phyloP scores from a whole-genome alignment of 2,797 vertebrate species.

The Corythornis leucogaster region DNA sequence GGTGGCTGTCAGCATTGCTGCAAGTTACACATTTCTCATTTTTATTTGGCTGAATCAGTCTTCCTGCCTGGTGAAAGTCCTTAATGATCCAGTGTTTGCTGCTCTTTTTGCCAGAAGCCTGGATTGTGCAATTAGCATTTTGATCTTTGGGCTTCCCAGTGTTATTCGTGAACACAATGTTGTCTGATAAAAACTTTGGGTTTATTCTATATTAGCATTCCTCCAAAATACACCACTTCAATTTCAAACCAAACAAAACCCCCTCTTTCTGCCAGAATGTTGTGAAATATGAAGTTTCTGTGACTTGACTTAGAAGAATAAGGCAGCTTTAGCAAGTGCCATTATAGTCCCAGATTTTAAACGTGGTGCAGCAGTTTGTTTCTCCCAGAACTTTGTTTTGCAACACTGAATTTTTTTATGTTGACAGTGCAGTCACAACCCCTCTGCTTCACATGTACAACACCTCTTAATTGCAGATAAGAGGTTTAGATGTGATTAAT shows the following conservation, averaged over 20 bases:
- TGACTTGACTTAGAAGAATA: neutral
- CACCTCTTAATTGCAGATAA: neutral
- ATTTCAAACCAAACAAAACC: neutral
- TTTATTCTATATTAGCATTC: neutral
- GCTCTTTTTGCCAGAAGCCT: neutral
- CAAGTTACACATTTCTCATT: neutral
- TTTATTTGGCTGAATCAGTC: neutral
- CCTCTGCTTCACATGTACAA: neutral
- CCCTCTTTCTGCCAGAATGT: rapidly evolving
- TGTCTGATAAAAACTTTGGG: neutral
- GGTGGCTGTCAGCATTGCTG: neutral
- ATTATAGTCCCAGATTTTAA: neutral
- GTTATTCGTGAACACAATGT: rapidly evolving
- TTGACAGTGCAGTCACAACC: neutral
- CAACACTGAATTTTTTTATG: neutral
- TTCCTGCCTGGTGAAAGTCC: constrained; percentile 10
- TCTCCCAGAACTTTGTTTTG: neutral
- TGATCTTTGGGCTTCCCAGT: constrained; percentile 8
- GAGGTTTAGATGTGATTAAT: neutral
- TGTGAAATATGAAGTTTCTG: neutral
- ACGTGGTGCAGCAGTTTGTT: rapidly evolving
- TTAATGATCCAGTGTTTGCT: neutral
- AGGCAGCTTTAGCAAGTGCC: neutral
- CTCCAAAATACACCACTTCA: neutral
- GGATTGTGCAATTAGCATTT: constrained; percentile 23